Evolutionary conservation across 2,797 vertebrate species (phyloP).

Genomic region (Onychomys arenicola): DNA sequence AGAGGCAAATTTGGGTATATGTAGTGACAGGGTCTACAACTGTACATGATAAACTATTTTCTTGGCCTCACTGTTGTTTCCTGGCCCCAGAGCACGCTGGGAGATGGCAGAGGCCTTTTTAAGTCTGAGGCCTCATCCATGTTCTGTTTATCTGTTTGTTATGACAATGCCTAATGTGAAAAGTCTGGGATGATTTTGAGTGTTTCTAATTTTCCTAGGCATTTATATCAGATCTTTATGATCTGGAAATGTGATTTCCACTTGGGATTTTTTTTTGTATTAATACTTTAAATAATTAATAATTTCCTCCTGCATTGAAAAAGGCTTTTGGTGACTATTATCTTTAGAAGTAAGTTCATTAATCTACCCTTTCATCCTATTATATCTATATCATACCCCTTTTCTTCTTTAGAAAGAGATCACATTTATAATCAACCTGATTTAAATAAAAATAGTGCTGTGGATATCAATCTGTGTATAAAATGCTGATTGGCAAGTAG

Average conservation of each 20-base stretch:
- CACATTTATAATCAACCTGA: too few species aligned
- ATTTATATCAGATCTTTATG: neutral
- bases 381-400: too few species aligned
- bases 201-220: neutral
- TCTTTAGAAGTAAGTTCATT: too few species aligned
- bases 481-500: too few species aligned
- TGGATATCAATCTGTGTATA: too few species aligned
- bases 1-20: neutral
- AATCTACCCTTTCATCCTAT: too few species aligned
- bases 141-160: neutral
- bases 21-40: neutral
- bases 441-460: too few species aligned
- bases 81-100: neutral
- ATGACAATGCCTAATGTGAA: neutral
- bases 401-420: too few species aligned
- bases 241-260: neutral
- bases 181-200: neutral
- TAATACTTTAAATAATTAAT: neutral
- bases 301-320: slow-evolving; percentile 18
- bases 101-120: neutral
- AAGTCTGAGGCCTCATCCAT: neutral
- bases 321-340: neutral
- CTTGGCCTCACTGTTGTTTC: neutral
- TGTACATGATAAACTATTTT: neutral
- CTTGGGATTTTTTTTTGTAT: neutral